A percentile compares a stretch with the other conserved stretches of the same genome.
Conservation (phyloP, 2,797 vertebrate species). For the Pipistrellus pipistrellus region DNA sequence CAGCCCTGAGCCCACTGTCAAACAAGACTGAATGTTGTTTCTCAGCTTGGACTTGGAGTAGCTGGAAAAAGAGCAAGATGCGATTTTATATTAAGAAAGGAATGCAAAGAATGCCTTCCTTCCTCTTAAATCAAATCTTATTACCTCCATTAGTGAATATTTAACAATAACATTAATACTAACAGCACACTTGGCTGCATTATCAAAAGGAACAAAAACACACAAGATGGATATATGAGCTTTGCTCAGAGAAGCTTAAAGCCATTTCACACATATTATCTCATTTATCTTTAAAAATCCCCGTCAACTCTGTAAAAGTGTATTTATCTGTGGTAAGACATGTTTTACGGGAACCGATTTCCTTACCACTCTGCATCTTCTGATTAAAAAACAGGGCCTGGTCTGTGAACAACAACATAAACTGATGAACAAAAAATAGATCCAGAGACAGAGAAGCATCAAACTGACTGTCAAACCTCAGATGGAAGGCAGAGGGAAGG, state of each 20-base stretch:
- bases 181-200: neutral
- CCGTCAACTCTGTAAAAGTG: neutral
- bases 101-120: constrained; percentile 47
- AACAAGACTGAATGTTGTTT: neutral
- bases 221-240: neutral
- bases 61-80: neutral
- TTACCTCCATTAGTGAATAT: constrained; percentile 41
- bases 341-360: constrained; percentile 51
- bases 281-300: constrained; percentile 52
- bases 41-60: constrained; percentile 27
- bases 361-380: constrained; percentile 17
- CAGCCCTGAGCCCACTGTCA: neutral
- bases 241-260: constrained; percentile 28
- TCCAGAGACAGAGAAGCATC: too few relatives aligned
- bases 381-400: constrained; percentile 54
- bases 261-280: neutral
- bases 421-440: too few relatives aligned
- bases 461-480: too few relatives aligned
- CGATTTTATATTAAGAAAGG: constrained; percentile 66
- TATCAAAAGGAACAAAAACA: neutral
- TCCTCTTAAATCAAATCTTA: constrained; percentile 64
- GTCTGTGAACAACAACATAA: too few relatives aligned
- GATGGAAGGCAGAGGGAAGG: too few relatives aligned
- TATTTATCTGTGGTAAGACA: constrained; percentile 43
- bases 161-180: constrained; percentile 48